Evolutionary conservation across 2,888 invertebrate genomes (phyloP).

Genomic region (Strigamia crassipes): DNA sequence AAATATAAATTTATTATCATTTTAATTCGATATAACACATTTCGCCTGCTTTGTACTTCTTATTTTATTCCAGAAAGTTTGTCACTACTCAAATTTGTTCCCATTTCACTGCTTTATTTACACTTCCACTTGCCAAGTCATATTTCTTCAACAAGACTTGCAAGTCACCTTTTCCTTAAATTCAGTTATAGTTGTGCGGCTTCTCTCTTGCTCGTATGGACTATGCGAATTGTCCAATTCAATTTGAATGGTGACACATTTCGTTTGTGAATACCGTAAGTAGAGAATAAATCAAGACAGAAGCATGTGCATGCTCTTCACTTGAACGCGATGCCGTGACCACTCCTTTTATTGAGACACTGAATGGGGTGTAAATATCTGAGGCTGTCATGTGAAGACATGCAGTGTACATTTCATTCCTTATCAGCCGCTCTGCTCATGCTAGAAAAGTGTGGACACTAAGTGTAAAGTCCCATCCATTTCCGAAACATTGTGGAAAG

Average conservation of each 20-base stretch:
- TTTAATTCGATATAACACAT: neutral
- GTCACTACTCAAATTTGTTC: neutral
- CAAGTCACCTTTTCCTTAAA: conserved; percentile 18
- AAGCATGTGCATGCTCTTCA: conserved; percentile 30
- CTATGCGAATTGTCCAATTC: conserved; percentile 26
- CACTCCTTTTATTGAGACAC: conserved; percentile 26
- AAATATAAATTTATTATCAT: neutral
- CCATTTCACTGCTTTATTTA: conserved; percentile 10
- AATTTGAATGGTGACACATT: conserved; percentile 26
- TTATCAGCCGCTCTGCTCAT: neutral
- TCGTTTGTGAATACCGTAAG: conserved; percentile 14
- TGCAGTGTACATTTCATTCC: conserved; percentile 25
- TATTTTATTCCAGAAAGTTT: neutral
- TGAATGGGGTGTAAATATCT: conserved; percentile 26
- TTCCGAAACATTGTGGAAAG: conserved; percentile 24
- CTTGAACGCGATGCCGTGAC: conserved; percentile 16
- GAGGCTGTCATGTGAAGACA: conserved; percentile 25
- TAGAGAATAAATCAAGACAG: conserved; percentile 19
- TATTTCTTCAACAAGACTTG: conserved; percentile 18
- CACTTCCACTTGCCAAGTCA: conserved; percentile 15
- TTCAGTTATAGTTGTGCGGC: conserved; percentile 11
- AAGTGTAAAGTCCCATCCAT: conserved; percentile 26
- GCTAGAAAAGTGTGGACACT: conserved; percentile 19
- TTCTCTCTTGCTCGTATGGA: neutral
- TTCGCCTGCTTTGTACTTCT: neutral